phyloP scores from a whole-genome alignment of 53 echinoderm and acorn worm genomes.

The Holothuria scabra region DNA sequence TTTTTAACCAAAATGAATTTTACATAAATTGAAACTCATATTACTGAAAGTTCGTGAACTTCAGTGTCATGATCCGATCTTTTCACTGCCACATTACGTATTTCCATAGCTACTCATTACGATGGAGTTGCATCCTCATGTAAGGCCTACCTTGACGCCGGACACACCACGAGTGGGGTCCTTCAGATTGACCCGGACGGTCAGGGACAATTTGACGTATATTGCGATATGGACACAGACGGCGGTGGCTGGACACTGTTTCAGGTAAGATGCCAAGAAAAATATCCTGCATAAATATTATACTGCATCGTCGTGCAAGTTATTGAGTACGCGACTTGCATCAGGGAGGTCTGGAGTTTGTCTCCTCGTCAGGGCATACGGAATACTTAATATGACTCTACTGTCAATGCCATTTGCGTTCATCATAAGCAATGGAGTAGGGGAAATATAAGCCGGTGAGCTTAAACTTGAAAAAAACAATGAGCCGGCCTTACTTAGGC shows the following conservation, averaged over 20 bases:
- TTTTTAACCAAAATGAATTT: no score
- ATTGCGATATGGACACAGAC: constrained; percentile 81
- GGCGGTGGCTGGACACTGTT: constrained; percentile 83
- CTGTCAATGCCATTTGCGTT: no score
- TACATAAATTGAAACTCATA: background rate
- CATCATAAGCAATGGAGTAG: no score
- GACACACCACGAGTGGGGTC: constrained; percentile 75
- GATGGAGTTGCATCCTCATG: constrained; percentile 70
- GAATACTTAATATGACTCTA: no score
- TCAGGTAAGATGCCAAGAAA: constrained; percentile 44
- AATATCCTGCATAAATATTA: background rate
- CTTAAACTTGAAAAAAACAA: no score
- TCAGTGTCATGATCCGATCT: background rate
- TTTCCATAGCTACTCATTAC: constrained; percentile 59
- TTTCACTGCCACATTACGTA: background rate
- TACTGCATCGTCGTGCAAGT: no score
- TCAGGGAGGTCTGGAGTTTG: no score
- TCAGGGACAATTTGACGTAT: constrained; percentile 66
- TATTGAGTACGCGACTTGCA: no score
- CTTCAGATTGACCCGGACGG: constrained; percentile 73
- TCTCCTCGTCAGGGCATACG: no score
- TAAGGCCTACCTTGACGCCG: constrained; percentile 63
- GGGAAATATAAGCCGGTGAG: no score
- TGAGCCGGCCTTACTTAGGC: no score
- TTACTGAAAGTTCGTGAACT: background rate